Evolutionary conservation across 2,888 invertebrate genomes (phyloP).

Genomic region (Epiblema foenella): DNA sequence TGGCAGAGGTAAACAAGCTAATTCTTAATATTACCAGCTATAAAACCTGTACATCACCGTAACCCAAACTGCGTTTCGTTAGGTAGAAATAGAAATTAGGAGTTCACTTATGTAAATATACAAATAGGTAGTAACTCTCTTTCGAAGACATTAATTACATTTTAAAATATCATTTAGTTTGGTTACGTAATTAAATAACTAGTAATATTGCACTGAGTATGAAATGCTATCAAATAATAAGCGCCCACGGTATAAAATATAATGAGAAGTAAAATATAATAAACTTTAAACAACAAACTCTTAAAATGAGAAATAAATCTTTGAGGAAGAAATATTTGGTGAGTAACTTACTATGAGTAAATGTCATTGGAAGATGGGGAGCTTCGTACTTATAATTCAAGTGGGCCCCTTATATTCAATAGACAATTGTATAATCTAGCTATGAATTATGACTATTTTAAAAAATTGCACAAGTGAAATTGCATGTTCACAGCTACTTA

Average conservation of each 20-base stretch:
- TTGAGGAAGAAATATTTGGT: slow-evolving; percentile 81
- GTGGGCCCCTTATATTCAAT: slow-evolving; percentile 83
- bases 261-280: slow-evolving; percentile 65
- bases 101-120: slow-evolving; percentile 80
- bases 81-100: slow-evolving; percentile 75
- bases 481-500: slow-evolving; percentile 83
- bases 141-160: slow-evolving; percentile 79
- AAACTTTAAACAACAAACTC: slow-evolving; percentile 68
- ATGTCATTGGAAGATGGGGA: slow-evolving; percentile 69
- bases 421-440: slow-evolving; percentile 83
- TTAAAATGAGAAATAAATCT: slow-evolving; percentile 83
- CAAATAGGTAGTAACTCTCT: slow-evolving; percentile 83
- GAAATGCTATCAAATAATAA: slow-evolving; percentile 85
- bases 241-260: slow-evolving; percentile 74
- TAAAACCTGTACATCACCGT: slow-evolving; percentile 83
- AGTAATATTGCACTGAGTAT: slow-evolving; percentile 86
- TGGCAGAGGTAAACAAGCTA: slow-evolving; percentile 85
- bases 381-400: slow-evolving; percentile 71
- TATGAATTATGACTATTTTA: slow-evolving; percentile 84
- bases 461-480: slow-evolving; percentile 85
- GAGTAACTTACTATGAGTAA: slow-evolving; percentile 60
- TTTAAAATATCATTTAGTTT: slow-evolving; percentile 85
- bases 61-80: slow-evolving; percentile 80
- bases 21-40: slow-evolving; percentile 84
- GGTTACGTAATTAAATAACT: slow-evolving; percentile 86